Evolutionary conservation across 2,888 invertebrate species (phyloP).

Genomic region (Athetis lepigone): DNA sequence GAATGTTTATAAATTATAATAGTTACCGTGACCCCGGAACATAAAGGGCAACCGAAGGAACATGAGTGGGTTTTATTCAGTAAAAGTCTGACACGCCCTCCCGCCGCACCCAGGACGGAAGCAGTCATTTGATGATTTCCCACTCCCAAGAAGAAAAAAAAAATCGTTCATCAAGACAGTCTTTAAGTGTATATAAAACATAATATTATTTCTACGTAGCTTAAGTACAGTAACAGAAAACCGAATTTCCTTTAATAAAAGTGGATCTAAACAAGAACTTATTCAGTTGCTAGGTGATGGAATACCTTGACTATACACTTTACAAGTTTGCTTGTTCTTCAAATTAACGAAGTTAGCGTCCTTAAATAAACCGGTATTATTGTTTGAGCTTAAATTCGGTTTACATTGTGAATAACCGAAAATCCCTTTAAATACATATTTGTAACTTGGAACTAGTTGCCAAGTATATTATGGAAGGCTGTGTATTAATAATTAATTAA

Average conservation of each 20-base stretch:
- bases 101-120: too few relatives aligned
- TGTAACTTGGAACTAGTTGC: background rate
- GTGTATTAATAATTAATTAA: background rate
- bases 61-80: too few relatives aligned
- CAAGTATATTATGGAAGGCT: background rate
- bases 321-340: slow-evolving; percentile 35
- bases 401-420: slow-evolving; percentile 1
- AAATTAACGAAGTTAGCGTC: slow-evolving; percentile 21
- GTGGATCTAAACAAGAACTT: slow-evolving; percentile 13
- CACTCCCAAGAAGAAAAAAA: too few relatives aligned
- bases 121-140: too few relatives aligned
- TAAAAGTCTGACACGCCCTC: too few relatives aligned
- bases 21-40: too few relatives aligned
- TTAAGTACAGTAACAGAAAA: background rate
- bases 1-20: too few relatives aligned
- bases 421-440: background rate
- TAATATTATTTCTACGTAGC: too few relatives aligned
- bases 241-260: background rate
- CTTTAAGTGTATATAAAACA: too few relatives aligned
- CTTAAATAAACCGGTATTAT: slow-evolving; percentile 22
- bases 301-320: slow-evolving; percentile 14
- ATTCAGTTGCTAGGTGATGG: slow-evolving; percentile 25
- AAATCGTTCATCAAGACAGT: too few relatives aligned
- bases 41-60: too few relatives aligned
- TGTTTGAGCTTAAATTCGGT: slow-evolving; percentile 12